A percentile compares a stretch with the other conserved stretches of the same genome.
phyloP scores from a whole-genome alignment of 2,888 invertebrate species.

The Cordylochernes scorpioides region DNA sequence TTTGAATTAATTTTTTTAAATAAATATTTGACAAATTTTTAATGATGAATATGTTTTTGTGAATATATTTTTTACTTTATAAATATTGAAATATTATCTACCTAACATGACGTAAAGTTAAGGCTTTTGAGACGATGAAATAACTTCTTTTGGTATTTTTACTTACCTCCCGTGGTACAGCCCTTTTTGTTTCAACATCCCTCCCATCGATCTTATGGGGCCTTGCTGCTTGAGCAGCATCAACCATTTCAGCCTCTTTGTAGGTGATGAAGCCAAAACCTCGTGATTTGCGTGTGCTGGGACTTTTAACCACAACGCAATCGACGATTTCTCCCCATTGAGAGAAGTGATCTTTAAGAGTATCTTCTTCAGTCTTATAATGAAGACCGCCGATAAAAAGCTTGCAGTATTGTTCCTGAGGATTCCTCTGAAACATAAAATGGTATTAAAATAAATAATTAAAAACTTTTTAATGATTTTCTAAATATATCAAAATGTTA shows the following conservation, averaged over 20 bases:
- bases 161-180: conserved; percentile 49
- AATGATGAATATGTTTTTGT: no score
- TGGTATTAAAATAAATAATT: no score
- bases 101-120: no score
- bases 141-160: not conserved
- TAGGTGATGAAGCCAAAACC: conserved; percentile 98
- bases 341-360: conserved; percentile 56
- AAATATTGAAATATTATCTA: no score
- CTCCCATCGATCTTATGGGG: conserved; percentile 82
- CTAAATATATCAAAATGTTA: no score
- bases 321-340: conserved; percentile 92
- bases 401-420: conserved; percentile 34
- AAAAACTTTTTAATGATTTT: no score
- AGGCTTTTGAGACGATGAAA: no score
- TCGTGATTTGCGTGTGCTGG: conserved; percentile 69
- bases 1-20: no score
- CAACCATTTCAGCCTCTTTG: conserved; percentile 72
- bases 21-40: no score
- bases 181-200: conserved; percentile 85
- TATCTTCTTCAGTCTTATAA: conserved; percentile 72
- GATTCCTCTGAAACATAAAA: no score
- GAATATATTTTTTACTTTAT: no score
- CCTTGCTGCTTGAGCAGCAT: conserved; percentile 51
- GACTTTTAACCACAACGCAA: conserved; percentile 89
- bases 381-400: conserved; percentile 84